A percentile compares a stretch with the other conserved stretches of the same genome.
These are phyloP conservation scores for Brachirus orientalis DNA, from an alignment of 2,113 vertebrate genomes.

Conservation along the genomic window DNA sequence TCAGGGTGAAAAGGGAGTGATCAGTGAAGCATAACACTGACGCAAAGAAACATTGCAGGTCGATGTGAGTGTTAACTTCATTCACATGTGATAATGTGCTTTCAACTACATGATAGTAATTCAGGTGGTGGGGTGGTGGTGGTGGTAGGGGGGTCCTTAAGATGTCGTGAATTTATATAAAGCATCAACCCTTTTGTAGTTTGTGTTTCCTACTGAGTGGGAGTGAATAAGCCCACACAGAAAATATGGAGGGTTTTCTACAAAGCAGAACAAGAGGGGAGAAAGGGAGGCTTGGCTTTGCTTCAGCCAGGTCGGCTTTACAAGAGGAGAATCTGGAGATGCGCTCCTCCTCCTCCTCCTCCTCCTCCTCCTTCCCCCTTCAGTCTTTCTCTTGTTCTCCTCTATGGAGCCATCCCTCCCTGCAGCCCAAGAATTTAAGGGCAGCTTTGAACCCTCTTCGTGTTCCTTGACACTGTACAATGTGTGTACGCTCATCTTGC, in stretches of 20 bases:
- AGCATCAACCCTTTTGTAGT: slow-evolving; percentile 56
- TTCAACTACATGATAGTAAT: slow-evolving; percentile 52
- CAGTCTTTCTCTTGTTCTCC: slow-evolving; percentile 50
- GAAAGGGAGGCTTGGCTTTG: slow-evolving; percentile 54
- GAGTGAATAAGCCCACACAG: slow-evolving; percentile 46
- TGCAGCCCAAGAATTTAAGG: slow-evolving; percentile 65
- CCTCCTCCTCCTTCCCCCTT: neutral
- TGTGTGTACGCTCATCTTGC: slow-evolving; percentile 21
- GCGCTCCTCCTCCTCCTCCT: slow-evolving; percentile 30
- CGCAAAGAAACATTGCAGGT: slow-evolving; percentile 54
- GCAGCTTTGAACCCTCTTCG: slow-evolving; percentile 69
- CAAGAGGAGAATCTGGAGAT: slow-evolving; percentile 60
- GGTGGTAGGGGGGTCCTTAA: slow-evolving; percentile 4
- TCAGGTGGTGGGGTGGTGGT: slow-evolving; percentile 10
- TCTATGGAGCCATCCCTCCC: slow-evolving; percentile 41
- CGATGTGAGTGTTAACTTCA: slow-evolving; percentile 65
- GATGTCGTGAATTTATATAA: slow-evolving; percentile 56
- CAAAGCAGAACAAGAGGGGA: slow-evolving; percentile 41
- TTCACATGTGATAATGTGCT: slow-evolving; percentile 65
- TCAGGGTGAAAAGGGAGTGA: slow-evolving; percentile 59
- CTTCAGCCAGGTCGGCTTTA: slow-evolving; percentile 70
- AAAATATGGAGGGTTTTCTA: slow-evolving; percentile 41
- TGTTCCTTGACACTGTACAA: slow-evolving; percentile 47
- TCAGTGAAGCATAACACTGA: slow-evolving; percentile 52
- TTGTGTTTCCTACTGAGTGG: slow-evolving; percentile 47